phyloP scores from a whole-genome alignment of 2,113 vertebrate species.

The Catharus fuscescens region DNA sequence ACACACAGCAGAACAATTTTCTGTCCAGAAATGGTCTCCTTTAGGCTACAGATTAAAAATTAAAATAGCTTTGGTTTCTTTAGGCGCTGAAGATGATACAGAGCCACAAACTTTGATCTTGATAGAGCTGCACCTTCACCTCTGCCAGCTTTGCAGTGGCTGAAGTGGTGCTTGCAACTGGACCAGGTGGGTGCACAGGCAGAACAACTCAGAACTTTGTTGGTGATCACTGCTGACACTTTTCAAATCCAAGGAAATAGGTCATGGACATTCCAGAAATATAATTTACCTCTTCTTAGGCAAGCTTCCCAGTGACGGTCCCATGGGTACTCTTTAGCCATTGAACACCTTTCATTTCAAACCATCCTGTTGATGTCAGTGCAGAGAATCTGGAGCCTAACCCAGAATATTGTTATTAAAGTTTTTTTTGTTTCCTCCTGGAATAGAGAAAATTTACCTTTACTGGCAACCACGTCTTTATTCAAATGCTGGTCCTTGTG shows the following conservation, averaged over 20 bases:
- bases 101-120: neutral
- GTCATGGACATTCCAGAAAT: neutral
- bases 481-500: neutral
- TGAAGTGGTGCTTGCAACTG: fast-evolving
- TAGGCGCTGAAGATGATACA: neutral
- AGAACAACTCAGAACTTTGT: neutral
- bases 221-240: neutral
- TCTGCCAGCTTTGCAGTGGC: neutral
- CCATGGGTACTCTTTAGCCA: neutral
- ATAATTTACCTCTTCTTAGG: neutral
- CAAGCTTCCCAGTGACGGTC: neutral
- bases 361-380: neutral
- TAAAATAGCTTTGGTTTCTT: neutral
- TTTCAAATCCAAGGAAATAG: neutral
- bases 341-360: neutral
- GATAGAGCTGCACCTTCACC: fast-evolving
- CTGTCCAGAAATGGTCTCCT: neutral
- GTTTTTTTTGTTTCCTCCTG: neutral
- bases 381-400: neutral
- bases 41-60: neutral
- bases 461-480: neutral
- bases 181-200: neutral
- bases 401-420: neutral
- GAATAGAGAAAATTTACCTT: conserved; percentile 1
- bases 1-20: neutral